A percentile compares a stretch with the other conserved stretches of the same genome.
phyloP scores from a whole-genome alignment of 2,113 vertebrate species.

The Lagopus leucura region DNA sequence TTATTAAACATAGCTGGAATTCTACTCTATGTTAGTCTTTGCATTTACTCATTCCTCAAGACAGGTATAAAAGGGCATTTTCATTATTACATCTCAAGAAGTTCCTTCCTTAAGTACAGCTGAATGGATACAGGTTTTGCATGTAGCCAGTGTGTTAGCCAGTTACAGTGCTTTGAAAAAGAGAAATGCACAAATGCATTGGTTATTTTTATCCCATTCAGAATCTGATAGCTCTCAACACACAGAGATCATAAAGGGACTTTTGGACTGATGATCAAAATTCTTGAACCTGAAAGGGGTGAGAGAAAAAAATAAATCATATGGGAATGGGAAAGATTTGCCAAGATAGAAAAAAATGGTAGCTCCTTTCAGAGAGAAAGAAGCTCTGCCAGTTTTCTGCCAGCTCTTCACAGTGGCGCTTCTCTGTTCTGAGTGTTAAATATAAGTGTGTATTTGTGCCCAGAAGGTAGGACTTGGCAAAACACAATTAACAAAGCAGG shows the following conservation, averaged over 20 bases:
- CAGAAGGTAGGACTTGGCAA: background rate
- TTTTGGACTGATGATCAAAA: background rate
- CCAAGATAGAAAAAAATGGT: background rate
- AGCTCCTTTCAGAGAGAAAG: background rate
- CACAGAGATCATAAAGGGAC: background rate
- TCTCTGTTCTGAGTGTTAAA: background rate
- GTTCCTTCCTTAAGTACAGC: background rate
- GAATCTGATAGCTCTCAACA: background rate
- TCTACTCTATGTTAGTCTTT: background rate
- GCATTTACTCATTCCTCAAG: background rate
- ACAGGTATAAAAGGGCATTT: background rate
- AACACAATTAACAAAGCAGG: background rate
- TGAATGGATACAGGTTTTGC: background rate
- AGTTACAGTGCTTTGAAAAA: background rate
- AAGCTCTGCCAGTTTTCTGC: background rate
- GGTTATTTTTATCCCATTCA: background rate
- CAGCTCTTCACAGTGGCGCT: background rate
- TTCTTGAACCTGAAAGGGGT: background rate
- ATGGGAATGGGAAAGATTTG: background rate
- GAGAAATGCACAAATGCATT: background rate
- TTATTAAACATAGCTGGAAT: background rate
- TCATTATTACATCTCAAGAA: background rate
- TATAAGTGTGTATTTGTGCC: background rate
- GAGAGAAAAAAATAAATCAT: background rate
- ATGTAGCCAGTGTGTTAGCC: background rate